Percentiles rank a stretch among this genome's conserved stretches.
These are phyloP conservation scores for Prietella phreatophila DNA, from an alignment of 2,113 vertebrate species.

Conservation along the genomic window DNA sequence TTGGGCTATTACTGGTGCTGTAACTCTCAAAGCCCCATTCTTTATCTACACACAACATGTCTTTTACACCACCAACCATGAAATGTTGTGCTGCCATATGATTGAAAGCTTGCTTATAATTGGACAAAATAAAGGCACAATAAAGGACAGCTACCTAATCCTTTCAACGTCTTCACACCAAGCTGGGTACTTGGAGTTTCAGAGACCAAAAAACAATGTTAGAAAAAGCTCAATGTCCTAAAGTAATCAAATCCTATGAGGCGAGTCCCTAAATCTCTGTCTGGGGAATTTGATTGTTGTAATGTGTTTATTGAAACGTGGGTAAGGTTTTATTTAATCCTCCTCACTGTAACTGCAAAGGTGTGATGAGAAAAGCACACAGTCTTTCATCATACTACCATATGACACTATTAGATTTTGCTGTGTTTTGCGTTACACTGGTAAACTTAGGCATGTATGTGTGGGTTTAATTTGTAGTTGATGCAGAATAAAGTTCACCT, in stretches of 20 bases:
- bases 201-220: conserved; percentile 70
- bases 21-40: conserved; percentile 14
- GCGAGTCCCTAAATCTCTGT: conserved; percentile 83
- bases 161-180: conserved; percentile 67
- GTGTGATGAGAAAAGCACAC: conserved; percentile 79
- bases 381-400: conserved; percentile 80
- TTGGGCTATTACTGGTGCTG: conserved; percentile 12
- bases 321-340: conserved; percentile 80
- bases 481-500: conserved; percentile 32
- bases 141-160: conserved; percentile 67
- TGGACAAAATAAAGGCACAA: conserved; percentile 56
- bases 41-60: conserved; percentile 29
- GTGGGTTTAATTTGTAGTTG: conserved; percentile 35
- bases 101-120: conserved; percentile 51
- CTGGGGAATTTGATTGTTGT: conserved; percentile 79
- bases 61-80: conserved; percentile 10
- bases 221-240: conserved; percentile 75
- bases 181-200: conserved; percentile 69
- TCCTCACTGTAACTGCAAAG: conserved; percentile 72
- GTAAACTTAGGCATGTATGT: neutral
- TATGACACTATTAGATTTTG: conserved; percentile 63
- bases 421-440: conserved; percentile 53
- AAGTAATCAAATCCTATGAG: conserved; percentile 80
- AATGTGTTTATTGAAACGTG: conserved; percentile 82
- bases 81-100: conserved; percentile 38